Conservation (phyloP, 2,888 invertebrate species). For the Lomographa bimaculata region DNA sequence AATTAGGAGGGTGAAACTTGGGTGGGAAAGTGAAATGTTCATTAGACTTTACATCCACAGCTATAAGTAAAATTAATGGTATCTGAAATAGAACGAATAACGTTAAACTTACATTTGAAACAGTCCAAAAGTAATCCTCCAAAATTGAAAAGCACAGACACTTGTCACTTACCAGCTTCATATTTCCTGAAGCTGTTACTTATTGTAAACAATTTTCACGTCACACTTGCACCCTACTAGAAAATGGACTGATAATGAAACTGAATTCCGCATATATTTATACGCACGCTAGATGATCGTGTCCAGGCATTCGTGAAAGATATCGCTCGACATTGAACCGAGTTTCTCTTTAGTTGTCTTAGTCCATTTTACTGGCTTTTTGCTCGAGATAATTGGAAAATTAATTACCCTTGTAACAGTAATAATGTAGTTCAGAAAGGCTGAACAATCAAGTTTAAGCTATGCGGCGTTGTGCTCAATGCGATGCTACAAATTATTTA, state of each 20-base stretch:
- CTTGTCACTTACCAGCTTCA: constrained; percentile 79
- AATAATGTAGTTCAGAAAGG: constrained; percentile 14
- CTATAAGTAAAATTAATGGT: constrained; percentile 48
- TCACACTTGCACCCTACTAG: constrained; percentile 67
- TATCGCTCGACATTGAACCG: constrained; percentile 55
- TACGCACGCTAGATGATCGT: constrained; percentile 70
- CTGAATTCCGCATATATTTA: constrained; percentile 82
- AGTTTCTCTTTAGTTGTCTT: constrained; percentile 63
- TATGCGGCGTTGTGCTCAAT: too few species aligned
- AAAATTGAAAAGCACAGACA: constrained; percentile 43
- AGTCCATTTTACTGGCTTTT: constrained; percentile 22
- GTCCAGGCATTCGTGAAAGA: constrained; percentile 80
- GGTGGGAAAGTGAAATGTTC: constrained; percentile 65
- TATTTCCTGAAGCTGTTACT: constrained; percentile 62
- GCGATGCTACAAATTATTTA: too few species aligned
- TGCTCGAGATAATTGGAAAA: constrained; percentile 22
- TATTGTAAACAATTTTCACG: constrained; percentile 52
- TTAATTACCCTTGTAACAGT: constrained; percentile 18
- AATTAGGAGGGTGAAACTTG: constrained; percentile 56
- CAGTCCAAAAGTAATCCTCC: constrained; percentile 40
- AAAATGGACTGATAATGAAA: constrained; percentile 80
- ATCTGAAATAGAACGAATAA: constrained; percentile 58
- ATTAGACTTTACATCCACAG: constrained; percentile 48
- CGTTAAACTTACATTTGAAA: constrained; percentile 46
- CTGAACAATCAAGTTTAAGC: too few species aligned